Evolutionary conservation across 2,888 invertebrate species (phyloP), one percentile per base, ranked within the genome.

Genomic region (Amphipyra berbera): DNA sequence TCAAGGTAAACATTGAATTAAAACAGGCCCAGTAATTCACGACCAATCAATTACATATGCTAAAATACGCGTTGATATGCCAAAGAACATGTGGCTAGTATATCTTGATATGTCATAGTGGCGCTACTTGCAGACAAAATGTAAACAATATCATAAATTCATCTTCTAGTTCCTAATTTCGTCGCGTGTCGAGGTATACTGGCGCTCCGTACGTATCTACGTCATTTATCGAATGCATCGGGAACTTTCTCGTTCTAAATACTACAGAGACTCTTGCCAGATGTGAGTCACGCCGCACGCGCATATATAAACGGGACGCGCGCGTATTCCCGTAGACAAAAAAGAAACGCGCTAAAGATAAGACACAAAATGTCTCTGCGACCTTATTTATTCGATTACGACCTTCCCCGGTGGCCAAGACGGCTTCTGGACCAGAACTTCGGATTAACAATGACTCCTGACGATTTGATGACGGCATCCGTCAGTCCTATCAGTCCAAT

Each of bases 381-480:
- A 6, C 91, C 92, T 4, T 90, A 88, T 46, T 86, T 94, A 64
- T 87, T 90, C 53, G 91, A 94, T 67, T 91, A 90, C 81, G 85
- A 88, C 21, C 35, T 83, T 10, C 89, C 89, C 0, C 83, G 89
- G 33, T 94, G 94, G 83, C 94, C 93, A 0, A 81, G 83, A 15
- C 84, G 94, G 5, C 87, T 95, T 1, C 82, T 94, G 2, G 89
- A 95, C 61, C 95, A 95, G 72, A 91, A 89, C 61, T 93, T 93
- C 57, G 93, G 95, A 0, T 81, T 94, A 0, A 86, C 93, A 0
- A 72, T 95, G 13, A 90, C 91, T 7, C 90, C 93, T 7, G 90
- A 92, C 46, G 95, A 95, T 49, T 79, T 93, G 0, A 55, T 87
- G 38, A 69, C 84, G 1, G 90, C 89, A 0, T 83, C 86, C 0